Conservation (phyloP, 1,140 invertebrate species). For the Meloidogyne chitwoodi region DNA sequence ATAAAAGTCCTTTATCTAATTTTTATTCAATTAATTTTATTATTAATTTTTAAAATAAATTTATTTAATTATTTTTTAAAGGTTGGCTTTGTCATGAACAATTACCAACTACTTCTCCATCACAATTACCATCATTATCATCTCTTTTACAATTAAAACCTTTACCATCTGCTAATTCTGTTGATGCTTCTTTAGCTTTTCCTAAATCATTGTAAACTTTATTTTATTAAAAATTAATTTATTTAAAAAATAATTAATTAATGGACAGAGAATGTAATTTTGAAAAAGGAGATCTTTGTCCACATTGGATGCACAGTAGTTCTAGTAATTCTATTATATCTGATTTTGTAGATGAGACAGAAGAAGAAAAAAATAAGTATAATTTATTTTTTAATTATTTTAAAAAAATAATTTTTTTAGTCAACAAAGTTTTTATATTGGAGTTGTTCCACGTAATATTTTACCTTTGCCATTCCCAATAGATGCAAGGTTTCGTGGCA, state of each 20-base stretch:
- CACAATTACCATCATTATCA: background rate
- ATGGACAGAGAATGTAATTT: slow-evolving; percentile 36
- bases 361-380: background rate
- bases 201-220: slow-evolving; percentile 6
- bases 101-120: slow-evolving; percentile 22
- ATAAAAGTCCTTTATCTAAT: too few relatives aligned
- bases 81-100: slow-evolving; percentile 30
- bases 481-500: background rate
- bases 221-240: background rate
- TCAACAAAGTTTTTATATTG: slow-evolving; percentile 6
- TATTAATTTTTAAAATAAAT: background rate
- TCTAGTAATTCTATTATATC: slow-evolving; percentile 6
- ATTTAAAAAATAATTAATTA: background rate
- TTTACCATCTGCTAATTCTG: background rate
- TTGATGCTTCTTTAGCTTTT: slow-evolving; percentile 12
- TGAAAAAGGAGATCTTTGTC: slow-evolving; percentile 31
- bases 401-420: too few relatives aligned
- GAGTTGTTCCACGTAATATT: background rate
- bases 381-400: background rate
- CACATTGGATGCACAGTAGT: slow-evolving; percentile 36
- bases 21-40: too few relatives aligned
- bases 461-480: slow-evolving; percentile 5
- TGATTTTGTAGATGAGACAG: slow-evolving; percentile 24
- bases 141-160: slow-evolving; percentile 11
- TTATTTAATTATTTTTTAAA: too few relatives aligned